Evolutionary conservation across 2,888 invertebrate species (phyloP), one percentile per base, ranked within the genome.

Genomic region (Rhagonycha lutea): DNA sequence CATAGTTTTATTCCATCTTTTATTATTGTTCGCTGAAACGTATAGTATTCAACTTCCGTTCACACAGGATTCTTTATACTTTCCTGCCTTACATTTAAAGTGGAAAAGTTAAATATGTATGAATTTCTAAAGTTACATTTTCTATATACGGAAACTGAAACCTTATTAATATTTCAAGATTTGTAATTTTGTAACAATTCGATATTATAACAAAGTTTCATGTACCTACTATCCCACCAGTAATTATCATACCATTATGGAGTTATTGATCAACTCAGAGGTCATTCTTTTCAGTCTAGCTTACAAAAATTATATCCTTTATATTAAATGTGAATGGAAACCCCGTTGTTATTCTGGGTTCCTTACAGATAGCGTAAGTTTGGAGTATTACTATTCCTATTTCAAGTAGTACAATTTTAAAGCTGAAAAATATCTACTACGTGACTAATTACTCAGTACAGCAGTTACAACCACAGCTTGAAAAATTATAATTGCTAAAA

Each of bases 41-140:
- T 73, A 73, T 26, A 70, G 63, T 65, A 69, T 70, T 76, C 68
- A 69, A 68, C 75, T 74, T 76, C 74, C 70, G 75, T 73, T 77
- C 47, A 26, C 68, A 65, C 26, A 72, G 62, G 32, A 65, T 26
- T 65, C 23, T 65, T 65, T 24, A 23, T n/a, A 65, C 26, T 65
- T 65, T 65, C 18, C 12, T 26, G 63, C 63, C 23, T 65, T n/a
- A 24, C 23, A 26, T 65, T 24, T n/a, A 23, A 23, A 24, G 18
- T n/a, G 63, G 18, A 65, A 65, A n/a, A 24, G 62, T 65, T 47
- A 47, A 47, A 47, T 47, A 47, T 47, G 47, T 47, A 47, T 47
- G 47, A 47, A 47, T 47, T 47, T 47, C 47, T 47, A 47, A 47
- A 47, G 47, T 47, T 47, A 47, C 47, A 47, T 47, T 47, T 47